Evolutionary conservation across 2,113 vertebrate species (phyloP).

Genomic region (Lamprotornis superbus): DNA sequence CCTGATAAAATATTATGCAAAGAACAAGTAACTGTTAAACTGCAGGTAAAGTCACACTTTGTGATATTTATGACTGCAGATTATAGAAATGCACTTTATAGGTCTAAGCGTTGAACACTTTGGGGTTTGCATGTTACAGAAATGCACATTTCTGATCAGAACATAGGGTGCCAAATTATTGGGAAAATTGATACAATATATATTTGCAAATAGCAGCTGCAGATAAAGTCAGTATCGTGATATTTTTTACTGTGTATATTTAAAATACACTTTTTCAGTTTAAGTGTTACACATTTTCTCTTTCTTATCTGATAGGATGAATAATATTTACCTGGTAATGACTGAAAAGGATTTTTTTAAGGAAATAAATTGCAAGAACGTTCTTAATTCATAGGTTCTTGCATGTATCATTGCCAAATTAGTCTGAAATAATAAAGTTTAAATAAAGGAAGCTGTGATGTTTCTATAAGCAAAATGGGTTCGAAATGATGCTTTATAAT

Average conservation of each 20-base stretch:
- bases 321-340: not conserved
- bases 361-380: not conserved
- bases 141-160: not conserved
- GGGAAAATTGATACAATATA: not conserved
- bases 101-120: not conserved
- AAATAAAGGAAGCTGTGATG: not conserved
- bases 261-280: not conserved
- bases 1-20: constrained; percentile 14
- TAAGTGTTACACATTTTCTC: not conserved
- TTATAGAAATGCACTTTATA: not conserved
- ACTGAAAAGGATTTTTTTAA: not conserved
- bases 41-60: not conserved
- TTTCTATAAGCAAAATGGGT: not conserved
- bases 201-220: not conserved
- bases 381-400: not conserved
- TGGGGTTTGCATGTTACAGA: not conserved
- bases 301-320: not conserved
- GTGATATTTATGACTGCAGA: not conserved
- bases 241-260: not conserved
- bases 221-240: not conserved
- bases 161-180: not conserved
- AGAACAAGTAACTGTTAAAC: not conserved
- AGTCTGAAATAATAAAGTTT: not conserved
- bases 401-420: not conserved
- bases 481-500: not conserved